phyloP scores from a whole-genome alignment of 2,888 invertebrate species.

The Macrosoma leucophasiata region DNA sequence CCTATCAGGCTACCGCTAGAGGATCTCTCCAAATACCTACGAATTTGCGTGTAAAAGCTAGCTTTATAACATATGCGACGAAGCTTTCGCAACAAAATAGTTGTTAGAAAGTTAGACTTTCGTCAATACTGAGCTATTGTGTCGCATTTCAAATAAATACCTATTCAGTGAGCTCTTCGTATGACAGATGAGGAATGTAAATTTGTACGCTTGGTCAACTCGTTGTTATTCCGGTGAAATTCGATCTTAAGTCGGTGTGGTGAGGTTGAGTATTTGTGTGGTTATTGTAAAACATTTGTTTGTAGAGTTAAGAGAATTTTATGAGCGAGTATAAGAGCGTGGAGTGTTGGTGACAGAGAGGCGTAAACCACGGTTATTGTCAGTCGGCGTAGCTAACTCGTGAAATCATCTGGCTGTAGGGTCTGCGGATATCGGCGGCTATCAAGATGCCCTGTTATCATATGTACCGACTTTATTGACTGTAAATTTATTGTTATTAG shows the following conservation, averaged over 20 bases:
- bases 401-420: slow-evolving; percentile 65
- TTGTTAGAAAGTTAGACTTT: slow-evolving; percentile 58
- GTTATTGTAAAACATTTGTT: slow-evolving; percentile 25
- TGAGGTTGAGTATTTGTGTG: slow-evolving; percentile 22
- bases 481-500: too few species aligned
- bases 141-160: slow-evolving; percentile 55
- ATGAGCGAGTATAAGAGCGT: slow-evolving; percentile 54
- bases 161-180: slow-evolving; percentile 39
- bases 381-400: slow-evolving; percentile 68
- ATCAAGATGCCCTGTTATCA: too few species aligned
- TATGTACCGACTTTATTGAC: too few species aligned
- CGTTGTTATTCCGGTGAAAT: slow-evolving; percentile 11
- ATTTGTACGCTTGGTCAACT: slow-evolving; percentile 42
- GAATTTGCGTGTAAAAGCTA: too few species aligned
- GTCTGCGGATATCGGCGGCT: slow-evolving; percentile 36
- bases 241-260: too few species aligned
- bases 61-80: too few species aligned
- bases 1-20: too few species aligned
- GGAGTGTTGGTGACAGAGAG: slow-evolving; percentile 56
- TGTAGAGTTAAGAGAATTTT: slow-evolving; percentile 48
- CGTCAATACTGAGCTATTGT: slow-evolving; percentile 34
- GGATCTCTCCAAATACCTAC: too few species aligned
- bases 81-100: too few species aligned
- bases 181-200: slow-evolving; percentile 53
- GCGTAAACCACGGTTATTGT: slow-evolving; percentile 62